These are phyloP conservation scores for Saccopteryx leptura DNA, from an alignment of 2,113 vertebrate genomes.

Conservation along the genomic window DNA sequence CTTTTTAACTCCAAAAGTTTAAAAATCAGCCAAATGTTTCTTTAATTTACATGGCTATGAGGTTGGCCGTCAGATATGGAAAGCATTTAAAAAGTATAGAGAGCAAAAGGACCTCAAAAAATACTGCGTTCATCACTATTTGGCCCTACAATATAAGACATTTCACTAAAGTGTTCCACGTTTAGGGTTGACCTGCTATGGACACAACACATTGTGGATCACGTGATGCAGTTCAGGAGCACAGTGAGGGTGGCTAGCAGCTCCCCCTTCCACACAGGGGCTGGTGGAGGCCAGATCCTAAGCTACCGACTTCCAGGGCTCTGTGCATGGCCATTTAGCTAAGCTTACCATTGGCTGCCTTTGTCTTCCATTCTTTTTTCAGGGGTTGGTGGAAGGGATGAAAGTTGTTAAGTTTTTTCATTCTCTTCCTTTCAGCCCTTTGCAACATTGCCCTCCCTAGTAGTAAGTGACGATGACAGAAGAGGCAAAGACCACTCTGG, in stretches of 20 bases:
- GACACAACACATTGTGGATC: not conserved
- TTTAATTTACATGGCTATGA: not conserved
- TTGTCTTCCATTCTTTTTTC: not conserved
- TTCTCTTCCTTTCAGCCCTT: constrained; percentile 44
- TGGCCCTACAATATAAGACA: not conserved
- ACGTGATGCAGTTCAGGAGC: not conserved
- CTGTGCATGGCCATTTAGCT: not conserved
- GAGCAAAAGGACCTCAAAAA: not conserved
- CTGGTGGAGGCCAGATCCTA: not conserved
- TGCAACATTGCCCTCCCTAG: not conserved
- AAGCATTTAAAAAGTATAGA: not conserved
- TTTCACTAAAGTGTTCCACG: not conserved
- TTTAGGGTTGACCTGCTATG: not conserved
- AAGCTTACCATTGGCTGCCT: constrained; percentile 19
- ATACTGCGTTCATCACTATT: not conserved
- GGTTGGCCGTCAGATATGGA: not conserved
- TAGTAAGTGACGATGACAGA: not conserved
- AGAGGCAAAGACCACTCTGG: not conserved
- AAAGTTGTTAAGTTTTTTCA: not conserved
- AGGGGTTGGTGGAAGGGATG: not conserved
- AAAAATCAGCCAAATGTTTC: not conserved
- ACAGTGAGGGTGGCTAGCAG: not conserved
- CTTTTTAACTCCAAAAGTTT: not conserved
- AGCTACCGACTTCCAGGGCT: not conserved
- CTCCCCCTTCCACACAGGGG: not conserved